Evolutionary conservation across 2,113 vertebrate genomes (phyloP), one percentile per base, ranked within the genome.

Genomic region (Epinephelus lanceolatus): DNA sequence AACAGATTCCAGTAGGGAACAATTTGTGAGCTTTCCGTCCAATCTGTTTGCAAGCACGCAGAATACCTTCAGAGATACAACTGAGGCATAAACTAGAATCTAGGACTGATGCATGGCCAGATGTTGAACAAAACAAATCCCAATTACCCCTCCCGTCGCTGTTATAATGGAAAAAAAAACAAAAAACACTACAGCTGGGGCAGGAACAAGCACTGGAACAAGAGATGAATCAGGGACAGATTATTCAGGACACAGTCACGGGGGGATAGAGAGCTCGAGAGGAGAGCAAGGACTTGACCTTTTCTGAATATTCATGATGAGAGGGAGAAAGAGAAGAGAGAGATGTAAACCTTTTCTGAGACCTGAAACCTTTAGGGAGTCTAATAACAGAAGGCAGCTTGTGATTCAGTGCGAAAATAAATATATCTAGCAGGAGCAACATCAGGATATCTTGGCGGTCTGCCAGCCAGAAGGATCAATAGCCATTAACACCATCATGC

Each of bases 381-480:
- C 68, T 55, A n/a, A 90, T 56, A 83, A 76, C 11, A 2, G 27
- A 63, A 21, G 60, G 57, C 61, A 56, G 75, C 67, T 67, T 78
- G 71, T 80, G 86, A 76, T 71, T 84, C 69, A 59, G 52, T n/a
- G 76, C 72, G 57, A 83, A 91, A 88, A 84, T 80, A 88, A 86
- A 89, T 80, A 72, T 19, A 76, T 87, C 42, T 57, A 62, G 61
- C 71, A 70, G 57, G 80, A 74, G 45, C 52, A 79, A 81, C 59
- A 71, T 88, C 76, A 72, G 81, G 71, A 88, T 75, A 17, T 56
- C 1, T 80, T 90, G 87, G 90, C 85, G 0, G 76, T 21, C 71
- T 80, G 83, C 91, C 93, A 89, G 68, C 25, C 74, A 68, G 51
- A 23, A 27, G 78, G 78, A 92, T 94, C 90, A 91, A 94, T 93